Evolutionary conservation across 1,140 invertebrate species (phyloP), one percentile per base, ranked within the genome.

Genomic region (Mamestra configurata): DNA sequence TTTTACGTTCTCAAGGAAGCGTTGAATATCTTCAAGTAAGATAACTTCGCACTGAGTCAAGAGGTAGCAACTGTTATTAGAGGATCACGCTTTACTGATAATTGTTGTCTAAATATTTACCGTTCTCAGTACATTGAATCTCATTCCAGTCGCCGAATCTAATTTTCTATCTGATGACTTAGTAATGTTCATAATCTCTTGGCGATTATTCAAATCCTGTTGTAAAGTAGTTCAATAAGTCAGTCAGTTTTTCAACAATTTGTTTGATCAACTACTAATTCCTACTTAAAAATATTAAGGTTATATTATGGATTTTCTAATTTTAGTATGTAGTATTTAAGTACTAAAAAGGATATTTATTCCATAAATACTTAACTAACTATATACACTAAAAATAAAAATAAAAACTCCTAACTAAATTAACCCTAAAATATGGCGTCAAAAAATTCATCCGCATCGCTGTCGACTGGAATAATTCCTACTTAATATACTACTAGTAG

Each of bases 91-190:
- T 88, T 81, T 88, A 86, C 82, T 87, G 90, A 92, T 93, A 92
- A 92, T 91, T 90, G 89, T 89, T 92, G 87, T 90, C 87, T 91
- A 93, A 93, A 93, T 92, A 92, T 93, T 93, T 93, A 91, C 89
- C 84, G 88, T 88, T 91, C 80, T 77, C 80, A 88, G 84, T 87
- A 89, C 82, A 81, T 85, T 88, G 83, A 77, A 88, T 82, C 82
- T 89, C 81, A 89, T 85, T 87, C 82, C 79, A 82, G 84, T 78
- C 86, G 88, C 80, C 77, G 64, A 86, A 79, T 84, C 77, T 83
- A 84, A 84, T 87, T 88, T 86, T 70, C 79, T 20, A 77, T 79
- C 77, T 75, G 43, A 77, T 57, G 57, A 70, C 40, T 77, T 78
- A 40, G 22, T 53, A 46, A 77, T 61, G 64, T 71, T 80, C 68